Evolutionary conservation across 2,888 invertebrate species (phyloP).

Genomic region (Hemicrepidius hirtus): DNA sequence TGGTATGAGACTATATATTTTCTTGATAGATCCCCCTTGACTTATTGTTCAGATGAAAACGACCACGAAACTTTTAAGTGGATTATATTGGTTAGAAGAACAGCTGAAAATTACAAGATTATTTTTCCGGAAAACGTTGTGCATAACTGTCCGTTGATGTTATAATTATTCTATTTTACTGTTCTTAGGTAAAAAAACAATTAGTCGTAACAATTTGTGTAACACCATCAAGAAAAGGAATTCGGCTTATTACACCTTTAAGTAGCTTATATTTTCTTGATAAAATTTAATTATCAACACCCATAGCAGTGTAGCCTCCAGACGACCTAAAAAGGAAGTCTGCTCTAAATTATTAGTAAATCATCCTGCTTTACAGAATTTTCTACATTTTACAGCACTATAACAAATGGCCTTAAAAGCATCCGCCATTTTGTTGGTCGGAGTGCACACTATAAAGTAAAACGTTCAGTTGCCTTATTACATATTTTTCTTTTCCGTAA

Average conservation of each 20-base stretch:
- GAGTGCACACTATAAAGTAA: too few species aligned
- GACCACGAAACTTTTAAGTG: constrained; percentile 4
- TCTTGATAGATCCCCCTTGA: constrained; percentile 5
- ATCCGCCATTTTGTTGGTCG: neutral
- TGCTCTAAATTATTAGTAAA: too few species aligned
- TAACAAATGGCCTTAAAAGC: neutral
- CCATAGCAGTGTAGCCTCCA: too few species aligned
- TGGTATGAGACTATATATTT: constrained; percentile 13
- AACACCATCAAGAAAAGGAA: too few species aligned
- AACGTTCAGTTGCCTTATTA: too few species aligned
- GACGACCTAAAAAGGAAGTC: too few species aligned
- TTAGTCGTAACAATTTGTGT: too few species aligned
- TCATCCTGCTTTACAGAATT: neutral
- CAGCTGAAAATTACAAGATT: neutral
- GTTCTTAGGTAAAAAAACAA: too few species aligned
- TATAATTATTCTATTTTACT: neutral
- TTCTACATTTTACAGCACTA: neutral
- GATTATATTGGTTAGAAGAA: neutral
- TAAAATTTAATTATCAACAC: too few species aligned
- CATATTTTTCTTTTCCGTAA: too few species aligned
- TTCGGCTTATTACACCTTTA: too few species aligned
- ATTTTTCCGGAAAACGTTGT: neutral
- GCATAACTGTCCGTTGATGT: neutral
- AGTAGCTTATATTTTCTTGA: too few species aligned
- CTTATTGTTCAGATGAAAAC: neutral